Conservation (phyloP, 2,888 invertebrate genomes). For the Cerastis rubricosa region DNA sequence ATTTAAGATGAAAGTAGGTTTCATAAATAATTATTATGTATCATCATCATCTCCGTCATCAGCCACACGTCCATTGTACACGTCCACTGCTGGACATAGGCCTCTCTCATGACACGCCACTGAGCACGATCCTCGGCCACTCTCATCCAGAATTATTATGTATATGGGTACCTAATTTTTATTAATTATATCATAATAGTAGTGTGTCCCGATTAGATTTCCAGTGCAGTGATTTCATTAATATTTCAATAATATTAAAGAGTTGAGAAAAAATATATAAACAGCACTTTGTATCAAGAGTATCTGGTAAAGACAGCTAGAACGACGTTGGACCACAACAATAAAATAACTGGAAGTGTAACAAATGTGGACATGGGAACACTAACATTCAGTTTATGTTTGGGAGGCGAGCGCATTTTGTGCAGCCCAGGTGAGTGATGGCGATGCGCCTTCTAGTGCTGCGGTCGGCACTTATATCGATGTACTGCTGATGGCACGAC, state of each 20-base stretch:
- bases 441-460: constrained; percentile 48
- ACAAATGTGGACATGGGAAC: constrained; percentile 54
- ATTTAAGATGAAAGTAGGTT: neutral
- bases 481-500: constrained; percentile 23
- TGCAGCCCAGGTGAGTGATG: constrained; percentile 51
- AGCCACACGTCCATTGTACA: too few relatives aligned
- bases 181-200: neutral
- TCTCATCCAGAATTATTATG: neutral
- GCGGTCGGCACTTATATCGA: constrained; percentile 35
- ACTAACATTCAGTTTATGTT: constrained; percentile 59
- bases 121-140: too few relatives aligned
- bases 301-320: constrained; percentile 43
- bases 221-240: neutral
- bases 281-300: constrained; percentile 9
- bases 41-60: too few relatives aligned
- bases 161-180: neutral
- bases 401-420: constrained; percentile 53
- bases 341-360: constrained; percentile 49
- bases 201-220: neutral
- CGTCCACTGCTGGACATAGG: too few relatives aligned
- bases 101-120: too few relatives aligned
- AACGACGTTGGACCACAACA: constrained; percentile 26
- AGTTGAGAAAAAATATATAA: neutral
- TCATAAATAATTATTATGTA: neutral
- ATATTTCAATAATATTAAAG: neutral